Conservation (phyloP, 2,797 vertebrate species). For the Gambelia wislizenii region DNA sequence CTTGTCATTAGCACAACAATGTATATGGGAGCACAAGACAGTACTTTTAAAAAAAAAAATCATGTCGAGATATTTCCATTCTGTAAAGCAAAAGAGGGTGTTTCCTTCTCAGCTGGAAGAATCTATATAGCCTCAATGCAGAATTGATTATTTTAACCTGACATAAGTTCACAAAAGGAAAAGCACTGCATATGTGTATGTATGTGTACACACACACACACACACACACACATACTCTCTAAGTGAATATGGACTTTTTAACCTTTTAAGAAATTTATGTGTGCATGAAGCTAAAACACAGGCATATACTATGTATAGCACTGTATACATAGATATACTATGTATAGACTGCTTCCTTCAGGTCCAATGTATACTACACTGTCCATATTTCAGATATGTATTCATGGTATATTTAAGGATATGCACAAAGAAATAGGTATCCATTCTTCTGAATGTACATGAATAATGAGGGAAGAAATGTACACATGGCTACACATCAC, state of each 20-base stretch:
- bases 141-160: not conserved
- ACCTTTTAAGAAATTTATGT: conserved; percentile 16
- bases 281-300: conserved; percentile 35
- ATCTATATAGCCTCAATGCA: not conserved
- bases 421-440: not conserved
- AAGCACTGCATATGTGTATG: too few relatives aligned
- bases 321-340: conserved; percentile 40
- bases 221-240: not conserved
- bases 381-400: not conserved
- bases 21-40: not conserved
- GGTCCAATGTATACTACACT: conserved; percentile 14
- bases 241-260: not conserved
- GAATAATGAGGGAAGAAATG: not conserved
- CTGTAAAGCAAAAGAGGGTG: not conserved
- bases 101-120: conserved; percentile 25
- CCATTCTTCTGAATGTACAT: not conserved
- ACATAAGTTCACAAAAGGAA: not conserved
- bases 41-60: not conserved
- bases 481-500: not conserved
- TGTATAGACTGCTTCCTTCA: not conserved
- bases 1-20: not conserved
- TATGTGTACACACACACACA: not conserved
- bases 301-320: conserved; percentile 27
- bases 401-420: conserved; percentile 19
- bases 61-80: not conserved